Conservation (phyloP, 2,113 vertebrate genomes). For the Ictidomys tridecemlineatus region DNA sequence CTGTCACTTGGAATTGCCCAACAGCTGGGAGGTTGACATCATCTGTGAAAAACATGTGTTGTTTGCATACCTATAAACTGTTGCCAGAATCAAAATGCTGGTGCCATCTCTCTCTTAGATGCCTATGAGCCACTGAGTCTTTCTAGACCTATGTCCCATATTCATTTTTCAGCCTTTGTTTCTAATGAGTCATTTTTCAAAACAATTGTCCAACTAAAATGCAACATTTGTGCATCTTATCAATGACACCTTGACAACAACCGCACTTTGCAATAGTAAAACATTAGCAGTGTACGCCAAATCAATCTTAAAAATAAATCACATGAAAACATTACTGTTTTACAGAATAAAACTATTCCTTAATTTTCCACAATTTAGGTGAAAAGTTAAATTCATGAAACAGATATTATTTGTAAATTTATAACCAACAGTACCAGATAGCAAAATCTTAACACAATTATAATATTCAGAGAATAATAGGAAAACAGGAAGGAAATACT, state of each 20-base stretch:
- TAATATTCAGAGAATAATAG: conserved; percentile 1
- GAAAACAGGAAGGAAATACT: not conserved
- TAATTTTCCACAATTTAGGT: conserved; percentile 55
- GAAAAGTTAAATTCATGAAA: conserved; percentile 58
- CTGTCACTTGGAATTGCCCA: not conserved
- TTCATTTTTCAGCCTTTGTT: not conserved
- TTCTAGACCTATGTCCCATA: not conserved
- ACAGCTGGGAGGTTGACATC: not conserved
- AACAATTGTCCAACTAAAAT: not conserved
- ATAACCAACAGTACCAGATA: not conserved
- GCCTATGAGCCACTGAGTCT: not conserved
- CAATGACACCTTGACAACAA: not conserved
- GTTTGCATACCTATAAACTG: not conserved
- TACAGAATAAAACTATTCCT: conserved; percentile 46
- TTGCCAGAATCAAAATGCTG: not conserved
- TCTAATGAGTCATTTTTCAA: not conserved
- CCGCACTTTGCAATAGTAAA: not conserved
- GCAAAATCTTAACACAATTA: conserved; percentile 33
- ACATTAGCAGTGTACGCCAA: not conserved
- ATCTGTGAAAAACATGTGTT: not conserved
- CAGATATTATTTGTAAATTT: not conserved
- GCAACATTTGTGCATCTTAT: not conserved
- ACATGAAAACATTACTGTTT: conserved; percentile 43
- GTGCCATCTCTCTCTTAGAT: not conserved
- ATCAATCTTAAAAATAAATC: conserved; percentile 39